phyloP scores from a whole-genome alignment of 2,888 invertebrate species.

The Zhuqinia jingwanae region DNA sequence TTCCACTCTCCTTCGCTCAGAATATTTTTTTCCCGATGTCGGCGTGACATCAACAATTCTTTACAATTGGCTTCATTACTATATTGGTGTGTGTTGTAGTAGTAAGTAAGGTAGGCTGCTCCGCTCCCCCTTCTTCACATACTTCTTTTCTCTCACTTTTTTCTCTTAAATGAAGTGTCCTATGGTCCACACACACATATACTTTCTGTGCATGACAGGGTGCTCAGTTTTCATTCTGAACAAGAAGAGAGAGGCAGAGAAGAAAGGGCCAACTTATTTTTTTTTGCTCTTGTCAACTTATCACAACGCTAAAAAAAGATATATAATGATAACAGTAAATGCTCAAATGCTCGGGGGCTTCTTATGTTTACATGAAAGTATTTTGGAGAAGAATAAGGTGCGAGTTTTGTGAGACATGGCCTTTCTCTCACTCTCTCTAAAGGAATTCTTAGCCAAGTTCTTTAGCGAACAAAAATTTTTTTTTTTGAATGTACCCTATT shows the following conservation, averaged over 20 bases:
- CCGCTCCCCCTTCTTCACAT: conserved; percentile 5
- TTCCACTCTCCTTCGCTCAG: conserved; percentile 6
- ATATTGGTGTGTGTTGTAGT: not conserved
- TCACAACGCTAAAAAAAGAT: conserved; percentile 4
- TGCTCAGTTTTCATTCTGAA: not conserved
- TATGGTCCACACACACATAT: conserved; percentile 34
- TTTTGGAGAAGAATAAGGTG: not conserved
- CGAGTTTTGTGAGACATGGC: not conserved
- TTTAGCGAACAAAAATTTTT: conserved; percentile 6
- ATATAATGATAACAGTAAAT: conserved; percentile 2
- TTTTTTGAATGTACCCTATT: not conserved
- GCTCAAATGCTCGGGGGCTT: not conserved
- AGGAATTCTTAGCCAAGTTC: not conserved
- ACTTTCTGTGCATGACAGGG: conserved; percentile 48
- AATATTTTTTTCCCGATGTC: conserved; percentile 41
- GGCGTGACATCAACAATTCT: conserved; percentile 64
- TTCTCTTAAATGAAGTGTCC: conserved; percentile 22
- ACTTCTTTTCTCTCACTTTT: conserved; percentile 38
- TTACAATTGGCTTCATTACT: conserved; percentile 70
- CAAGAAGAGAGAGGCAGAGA: no score
- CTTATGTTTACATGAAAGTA: not conserved
- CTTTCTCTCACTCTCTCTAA: not conserved
- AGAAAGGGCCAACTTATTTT: no score
- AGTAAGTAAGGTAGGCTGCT: no score
- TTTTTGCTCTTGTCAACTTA: not conserved